A percentile compares a stretch with the other conserved stretches of the same genome.
Conservation (phyloP, 2,797 vertebrate species). For the Falco cherrug region DNA sequence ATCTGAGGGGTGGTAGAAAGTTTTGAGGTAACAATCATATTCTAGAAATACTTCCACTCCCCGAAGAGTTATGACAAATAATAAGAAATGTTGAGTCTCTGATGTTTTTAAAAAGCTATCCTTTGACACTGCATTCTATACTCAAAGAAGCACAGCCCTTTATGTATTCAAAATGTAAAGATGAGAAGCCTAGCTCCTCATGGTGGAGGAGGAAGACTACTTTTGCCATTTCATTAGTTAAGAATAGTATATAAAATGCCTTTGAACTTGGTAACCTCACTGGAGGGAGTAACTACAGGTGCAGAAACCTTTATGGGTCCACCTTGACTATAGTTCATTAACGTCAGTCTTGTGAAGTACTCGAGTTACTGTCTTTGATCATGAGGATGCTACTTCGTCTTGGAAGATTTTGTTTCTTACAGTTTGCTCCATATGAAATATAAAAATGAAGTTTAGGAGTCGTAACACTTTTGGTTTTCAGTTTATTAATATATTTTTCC, state of each 20-base stretch:
- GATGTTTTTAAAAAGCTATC: fast-evolving
- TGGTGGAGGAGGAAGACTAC: neutral
- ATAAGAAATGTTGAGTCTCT: neutral
- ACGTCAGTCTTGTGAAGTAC: neutral
- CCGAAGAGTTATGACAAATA: fast-evolving
- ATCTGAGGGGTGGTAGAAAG: neutral
- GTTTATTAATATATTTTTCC: neutral
- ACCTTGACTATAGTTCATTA: neutral
- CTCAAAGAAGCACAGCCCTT: neutral
- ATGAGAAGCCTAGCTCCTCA: fast-evolving
- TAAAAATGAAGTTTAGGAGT: neutral
- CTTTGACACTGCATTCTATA: neutral
- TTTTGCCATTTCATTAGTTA: neutral
- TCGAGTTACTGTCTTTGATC: fast-evolving
- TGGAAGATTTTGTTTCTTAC: neutral
- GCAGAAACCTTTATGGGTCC: neutral
- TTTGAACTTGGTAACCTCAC: fast-evolving
- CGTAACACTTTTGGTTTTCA: neutral
- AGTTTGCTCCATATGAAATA: neutral
- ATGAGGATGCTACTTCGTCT: neutral
- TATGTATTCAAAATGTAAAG: too few species aligned
- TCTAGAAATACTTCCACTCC: neutral
- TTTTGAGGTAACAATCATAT: fast-evolving
- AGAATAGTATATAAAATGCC: neutral
- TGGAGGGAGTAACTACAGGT: neutral